A percentile compares a stretch with the other conserved stretches of the same genome.
Conservation (phyloP, 2,797 vertebrate genomes). For the Urosaurus nigricauda region DNA sequence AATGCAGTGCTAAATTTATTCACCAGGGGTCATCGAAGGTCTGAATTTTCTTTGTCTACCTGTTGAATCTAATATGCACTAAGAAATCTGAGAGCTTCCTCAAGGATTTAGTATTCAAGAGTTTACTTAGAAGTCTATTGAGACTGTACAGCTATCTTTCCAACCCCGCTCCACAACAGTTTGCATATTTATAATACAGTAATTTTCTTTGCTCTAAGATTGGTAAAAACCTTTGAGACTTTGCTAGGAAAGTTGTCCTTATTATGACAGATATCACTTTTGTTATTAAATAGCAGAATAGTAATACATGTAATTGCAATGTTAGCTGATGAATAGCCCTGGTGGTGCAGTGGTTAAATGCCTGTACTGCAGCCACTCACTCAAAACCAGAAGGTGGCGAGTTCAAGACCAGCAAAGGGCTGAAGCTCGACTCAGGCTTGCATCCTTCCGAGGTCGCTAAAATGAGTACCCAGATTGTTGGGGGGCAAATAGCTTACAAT, state of each 20-base stretch:
- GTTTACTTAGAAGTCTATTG: no score
- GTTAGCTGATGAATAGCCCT: neutral
- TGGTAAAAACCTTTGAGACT: slow-evolving; percentile 21
- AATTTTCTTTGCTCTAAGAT: neutral
- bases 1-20: slow-evolving; percentile 86
- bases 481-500: no score
- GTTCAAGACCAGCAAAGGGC: no score
- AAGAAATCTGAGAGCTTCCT: slow-evolving; percentile 49
- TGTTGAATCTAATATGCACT: slow-evolving; percentile 61
- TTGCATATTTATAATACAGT: slow-evolving; percentile 19
- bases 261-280: slow-evolving; percentile 26
- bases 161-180: neutral
- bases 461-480: no score
- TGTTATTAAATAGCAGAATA: slow-evolving; percentile 23
- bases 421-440: no score
- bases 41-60: slow-evolving; percentile 82
- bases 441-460: no score
- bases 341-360: no score
- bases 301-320: neutral
- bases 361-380: no score
- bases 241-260: slow-evolving; percentile 22
- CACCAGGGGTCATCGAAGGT: slow-evolving; percentile 89
- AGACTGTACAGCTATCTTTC: slow-evolving; percentile 7
- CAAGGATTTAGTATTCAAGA: slow-evolving; percentile 23
- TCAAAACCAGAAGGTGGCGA: no score